Evolutionary conservation across 2,888 invertebrate species (phyloP).

Genomic region (Acleris laterana): DNA sequence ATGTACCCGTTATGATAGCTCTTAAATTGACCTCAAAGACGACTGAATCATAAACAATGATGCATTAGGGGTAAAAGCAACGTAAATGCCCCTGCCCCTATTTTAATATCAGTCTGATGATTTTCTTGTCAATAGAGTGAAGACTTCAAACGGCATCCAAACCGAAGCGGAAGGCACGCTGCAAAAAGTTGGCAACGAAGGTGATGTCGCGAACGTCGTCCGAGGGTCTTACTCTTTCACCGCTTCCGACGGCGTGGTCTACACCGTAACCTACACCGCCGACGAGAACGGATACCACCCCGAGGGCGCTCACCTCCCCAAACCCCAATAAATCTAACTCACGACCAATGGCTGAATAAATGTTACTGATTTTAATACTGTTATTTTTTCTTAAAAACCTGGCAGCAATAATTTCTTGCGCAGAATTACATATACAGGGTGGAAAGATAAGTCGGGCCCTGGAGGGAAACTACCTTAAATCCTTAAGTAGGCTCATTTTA

Average conservation of each 20-base stretch:
- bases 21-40: no score
- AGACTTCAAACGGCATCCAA: conserved; percentile 69
- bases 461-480: no score
- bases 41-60: no score
- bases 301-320: conserved; percentile 60
- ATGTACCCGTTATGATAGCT: no score
- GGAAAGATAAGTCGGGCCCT: no score
- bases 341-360: conserved; percentile 26
- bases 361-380: conserved; percentile 23
- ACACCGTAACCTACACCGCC: conserved; percentile 77
- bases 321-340: conserved; percentile 44
- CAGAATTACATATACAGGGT: no score
- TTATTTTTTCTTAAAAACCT: not conserved
- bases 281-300: conserved; percentile 83
- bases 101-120: not conserved
- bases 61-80: no score
- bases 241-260: conserved; percentile 71
- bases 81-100: no score
- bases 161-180: conserved; percentile 61
- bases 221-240: conserved; percentile 77
- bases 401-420: no score
- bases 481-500: no score
- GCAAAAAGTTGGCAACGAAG: conserved; percentile 70
- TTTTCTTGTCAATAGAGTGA: conserved; percentile 47
- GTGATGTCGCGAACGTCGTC: conserved; percentile 70